Conservation (phyloP, 2,888 invertebrate genomes). For the Coenonympha arcania region DNA sequence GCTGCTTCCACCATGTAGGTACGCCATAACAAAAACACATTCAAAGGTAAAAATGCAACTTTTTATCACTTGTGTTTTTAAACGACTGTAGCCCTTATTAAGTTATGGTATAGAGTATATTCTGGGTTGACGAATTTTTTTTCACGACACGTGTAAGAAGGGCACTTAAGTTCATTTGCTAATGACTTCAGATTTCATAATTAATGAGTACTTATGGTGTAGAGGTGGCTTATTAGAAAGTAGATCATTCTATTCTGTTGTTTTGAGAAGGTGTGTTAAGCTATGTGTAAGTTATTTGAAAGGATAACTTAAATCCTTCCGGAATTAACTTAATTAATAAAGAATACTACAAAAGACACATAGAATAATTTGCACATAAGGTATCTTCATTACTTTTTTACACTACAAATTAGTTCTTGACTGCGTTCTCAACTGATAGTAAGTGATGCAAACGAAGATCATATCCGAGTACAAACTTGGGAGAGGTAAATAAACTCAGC, state of each 20-base stretch:
- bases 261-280: neutral
- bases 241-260: neutral
- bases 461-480: too few species aligned
- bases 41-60: too few species aligned
- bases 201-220: neutral
- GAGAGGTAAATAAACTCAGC: too few species aligned
- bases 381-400: too few species aligned
- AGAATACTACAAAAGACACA: too few species aligned
- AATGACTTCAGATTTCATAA: slow-evolving; percentile 15
- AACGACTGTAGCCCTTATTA: neutral
- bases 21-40: neutral
- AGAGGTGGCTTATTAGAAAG: slow-evolving; percentile 5
- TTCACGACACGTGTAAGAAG: slow-evolving; percentile 14
- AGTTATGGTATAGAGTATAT: neutral
- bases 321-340: neutral
- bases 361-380: too few species aligned
- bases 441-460: too few species aligned
- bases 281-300: neutral
- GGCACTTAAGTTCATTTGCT: slow-evolving; percentile 13
- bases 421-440: too few species aligned
- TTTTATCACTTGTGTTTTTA: neutral
- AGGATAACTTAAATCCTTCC: neutral
- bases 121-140: neutral
- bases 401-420: too few species aligned
- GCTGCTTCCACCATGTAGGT: slow-evolving; percentile 30